These are phyloP conservation scores for Rhagoletis pomonella DNA, from an alignment of 1,140 invertebrate species.

Conservation along the genomic window DNA sequence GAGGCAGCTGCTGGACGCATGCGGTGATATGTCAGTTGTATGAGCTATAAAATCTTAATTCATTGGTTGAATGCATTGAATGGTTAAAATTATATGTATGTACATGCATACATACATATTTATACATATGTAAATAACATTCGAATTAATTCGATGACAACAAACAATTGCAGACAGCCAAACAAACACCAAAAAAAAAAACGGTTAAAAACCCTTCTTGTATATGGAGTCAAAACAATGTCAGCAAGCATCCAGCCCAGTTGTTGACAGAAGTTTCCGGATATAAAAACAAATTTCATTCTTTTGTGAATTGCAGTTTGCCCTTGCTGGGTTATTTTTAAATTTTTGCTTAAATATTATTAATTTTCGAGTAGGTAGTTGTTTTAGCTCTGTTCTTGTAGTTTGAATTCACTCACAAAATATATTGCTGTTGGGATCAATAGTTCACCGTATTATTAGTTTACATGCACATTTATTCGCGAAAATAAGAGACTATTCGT, in stretches of 20 bases:
- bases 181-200: no score
- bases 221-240: not conserved
- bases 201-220: no score
- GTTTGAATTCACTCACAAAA: no score
- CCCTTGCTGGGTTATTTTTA: not conserved
- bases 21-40: conserved; percentile 17
- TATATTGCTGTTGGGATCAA: not conserved
- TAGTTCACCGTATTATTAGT: not conserved
- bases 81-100: not conserved
- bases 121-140: not conserved
- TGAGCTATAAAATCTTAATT: conserved; percentile 16
- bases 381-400: no score
- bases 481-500: no score
- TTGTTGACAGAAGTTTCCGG: not conserved
- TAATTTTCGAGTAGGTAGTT: not conserved
- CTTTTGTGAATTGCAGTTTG: not conserved
- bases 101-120: not conserved
- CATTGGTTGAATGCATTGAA: not conserved
- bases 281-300: not conserved
- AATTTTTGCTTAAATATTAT: not conserved
- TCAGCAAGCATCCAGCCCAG: not conserved
- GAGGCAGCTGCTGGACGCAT: not conserved
- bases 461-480: no score
- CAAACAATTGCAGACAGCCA: no score
- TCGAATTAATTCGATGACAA: not conserved